phyloP scores from a whole-genome alignment of 2,113 vertebrate species.

The Nothobranchius furzeri region DNA sequence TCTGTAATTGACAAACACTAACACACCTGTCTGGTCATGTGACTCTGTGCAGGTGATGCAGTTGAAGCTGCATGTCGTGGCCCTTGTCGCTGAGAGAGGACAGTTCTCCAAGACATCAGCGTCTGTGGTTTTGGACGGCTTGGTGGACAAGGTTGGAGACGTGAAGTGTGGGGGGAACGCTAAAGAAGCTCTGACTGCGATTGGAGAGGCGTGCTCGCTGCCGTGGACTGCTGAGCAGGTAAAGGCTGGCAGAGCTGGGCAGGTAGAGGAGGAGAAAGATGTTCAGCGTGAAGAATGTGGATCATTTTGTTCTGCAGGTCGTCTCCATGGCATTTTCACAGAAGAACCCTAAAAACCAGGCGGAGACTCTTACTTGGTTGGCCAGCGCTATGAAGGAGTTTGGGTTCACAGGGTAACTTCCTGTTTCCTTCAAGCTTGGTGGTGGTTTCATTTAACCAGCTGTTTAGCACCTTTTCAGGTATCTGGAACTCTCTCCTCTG shows the following conservation, averaged over 20 bases:
- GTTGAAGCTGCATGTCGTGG: conserved; percentile 93
- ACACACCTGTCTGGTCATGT: not conserved
- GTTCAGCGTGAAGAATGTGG: not conserved
- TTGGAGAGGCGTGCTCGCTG: conserved; percentile 88
- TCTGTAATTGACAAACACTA: not conserved
- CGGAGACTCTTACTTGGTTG: conserved; percentile 95
- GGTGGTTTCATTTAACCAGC: not conserved
- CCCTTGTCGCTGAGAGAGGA: conserved; percentile 90
- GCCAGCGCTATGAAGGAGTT: conserved; percentile 98
- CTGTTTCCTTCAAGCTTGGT: no score
- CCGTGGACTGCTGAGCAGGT: conserved; percentile 99
- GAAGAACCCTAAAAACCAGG: conserved; percentile 99
- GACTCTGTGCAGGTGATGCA: conserved; percentile 90
- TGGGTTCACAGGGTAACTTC: conserved; percentile 90
- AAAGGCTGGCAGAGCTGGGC: no score
- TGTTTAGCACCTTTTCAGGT: not conserved
- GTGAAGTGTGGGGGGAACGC: conserved; percentile 95
- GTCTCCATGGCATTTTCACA: conserved; percentile 93
- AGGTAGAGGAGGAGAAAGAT: no score
- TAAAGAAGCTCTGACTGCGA: conserved; percentile 92
- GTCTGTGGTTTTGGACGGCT: conserved; percentile 88
- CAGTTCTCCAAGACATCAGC: conserved; percentile 95
- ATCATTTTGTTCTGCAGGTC: conserved; percentile 75
- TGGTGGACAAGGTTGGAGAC: conserved; percentile 96
- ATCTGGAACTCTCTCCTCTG: not conserved